Evolutionary conservation across 2,113 vertebrate species (phyloP).

Genomic region (Clupea harengus): DNA sequence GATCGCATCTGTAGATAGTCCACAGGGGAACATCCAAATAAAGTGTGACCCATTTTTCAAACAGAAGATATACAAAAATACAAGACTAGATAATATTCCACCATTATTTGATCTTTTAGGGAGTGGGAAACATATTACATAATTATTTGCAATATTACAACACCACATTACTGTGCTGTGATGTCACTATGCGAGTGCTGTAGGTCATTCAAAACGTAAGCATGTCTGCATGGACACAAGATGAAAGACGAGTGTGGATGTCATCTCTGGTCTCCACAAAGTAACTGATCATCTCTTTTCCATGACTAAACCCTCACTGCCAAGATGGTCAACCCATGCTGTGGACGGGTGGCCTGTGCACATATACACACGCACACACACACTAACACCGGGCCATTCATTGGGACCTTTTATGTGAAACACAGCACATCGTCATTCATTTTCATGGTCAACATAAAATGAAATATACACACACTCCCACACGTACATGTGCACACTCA

Average conservation of each 20-base stretch:
- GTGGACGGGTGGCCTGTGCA: not conserved
- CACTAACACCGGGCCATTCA: slow-evolving; percentile 23
- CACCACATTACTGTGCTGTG: not conserved
- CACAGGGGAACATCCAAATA: too few relatives aligned
- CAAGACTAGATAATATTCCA: not conserved
- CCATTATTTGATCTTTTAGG: not conserved
- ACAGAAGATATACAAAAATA: not conserved
- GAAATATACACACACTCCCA: slow-evolving; percentile 38
- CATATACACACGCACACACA: not conserved
- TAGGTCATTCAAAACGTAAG: not conserved
- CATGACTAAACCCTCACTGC: not conserved
- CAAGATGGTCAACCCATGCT: not conserved
- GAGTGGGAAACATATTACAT: not conserved
- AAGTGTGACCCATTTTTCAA: too few relatives aligned
- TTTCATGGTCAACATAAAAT: slow-evolving; percentile 47
- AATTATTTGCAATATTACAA: not conserved
- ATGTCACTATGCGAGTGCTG: not conserved
- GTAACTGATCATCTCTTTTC: not conserved
- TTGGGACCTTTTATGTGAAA: slow-evolving; percentile 44
- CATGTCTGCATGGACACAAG: not conserved
- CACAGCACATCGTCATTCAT: slow-evolving; percentile 26
- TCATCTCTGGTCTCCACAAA: not conserved
- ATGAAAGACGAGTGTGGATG: not conserved
- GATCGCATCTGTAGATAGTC: too few relatives aligned
- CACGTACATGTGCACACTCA: slow-evolving; percentile 30